Percentiles rank a stretch among this genome's conserved stretches.
These are phyloP conservation scores for Pseudeuparius sepicola DNA, from an alignment of 2,888 invertebrate genomes.

Conservation along the genomic window DNA sequence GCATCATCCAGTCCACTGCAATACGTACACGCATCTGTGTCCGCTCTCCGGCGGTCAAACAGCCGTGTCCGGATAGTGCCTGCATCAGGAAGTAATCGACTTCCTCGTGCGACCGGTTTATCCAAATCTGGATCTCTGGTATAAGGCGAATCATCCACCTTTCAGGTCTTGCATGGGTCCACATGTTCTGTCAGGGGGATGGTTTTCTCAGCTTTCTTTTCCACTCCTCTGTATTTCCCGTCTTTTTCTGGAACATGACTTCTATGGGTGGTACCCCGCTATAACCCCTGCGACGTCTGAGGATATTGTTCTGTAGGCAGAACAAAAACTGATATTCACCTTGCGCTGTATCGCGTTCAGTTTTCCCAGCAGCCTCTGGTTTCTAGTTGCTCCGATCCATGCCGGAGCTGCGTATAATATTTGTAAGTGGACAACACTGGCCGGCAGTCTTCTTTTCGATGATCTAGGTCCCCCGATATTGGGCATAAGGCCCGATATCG, in stretches of 20 bases:
- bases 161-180: slow-evolving; percentile 3
- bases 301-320: slow-evolving; percentile 7
- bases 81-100: slow-evolving; percentile 1
- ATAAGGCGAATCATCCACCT: neutral
- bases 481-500: slow-evolving; percentile 9
- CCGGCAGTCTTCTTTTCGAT: slow-evolving; percentile 10
- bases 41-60: neutral
- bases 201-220: neutral
- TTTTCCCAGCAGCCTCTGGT: slow-evolving; percentile 4
- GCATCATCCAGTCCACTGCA: slow-evolving; percentile 6
- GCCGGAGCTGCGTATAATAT: slow-evolving; percentile 8
- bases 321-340: slow-evolving; percentile 6
- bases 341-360: slow-evolving; percentile 4
- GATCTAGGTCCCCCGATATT: slow-evolving; percentile 10
- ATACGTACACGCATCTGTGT: slow-evolving; percentile 1
- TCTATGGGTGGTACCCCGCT: slow-evolving; percentile 11
- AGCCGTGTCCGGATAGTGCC: slow-evolving; percentile 3
- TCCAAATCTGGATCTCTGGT: neutral
- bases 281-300: slow-evolving; percentile 9
- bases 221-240: slow-evolving; percentile 7
- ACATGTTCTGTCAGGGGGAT: slow-evolving; percentile 5
- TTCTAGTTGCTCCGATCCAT: too few relatives aligned
- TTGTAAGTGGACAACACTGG: slow-evolving; percentile 10
- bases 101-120: neutral
- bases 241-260: slow-evolving; percentile 1